Conservation (phyloP, 2,797 vertebrate species). For the Neostethus bicornis region DNA sequence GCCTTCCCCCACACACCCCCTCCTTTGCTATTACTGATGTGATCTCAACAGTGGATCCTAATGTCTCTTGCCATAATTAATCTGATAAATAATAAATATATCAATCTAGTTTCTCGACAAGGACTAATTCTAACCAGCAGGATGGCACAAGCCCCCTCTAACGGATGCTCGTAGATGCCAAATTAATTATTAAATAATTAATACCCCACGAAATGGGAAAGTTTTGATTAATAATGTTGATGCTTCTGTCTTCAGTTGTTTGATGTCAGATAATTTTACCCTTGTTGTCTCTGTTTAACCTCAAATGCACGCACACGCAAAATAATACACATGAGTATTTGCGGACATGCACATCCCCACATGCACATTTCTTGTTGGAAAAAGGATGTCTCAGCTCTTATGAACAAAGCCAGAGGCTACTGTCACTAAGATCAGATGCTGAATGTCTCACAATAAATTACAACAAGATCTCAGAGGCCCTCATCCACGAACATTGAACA, state of each 20-base stretch:
- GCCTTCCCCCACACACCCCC: slow-evolving; percentile 39
- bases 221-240: slow-evolving; percentile 99
- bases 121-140: slow-evolving; percentile 99
- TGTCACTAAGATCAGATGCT: slow-evolving; percentile 90
- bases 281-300: slow-evolving; percentile 58
- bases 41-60: slow-evolving; percentile 86
- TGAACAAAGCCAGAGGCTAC: slow-evolving; percentile 89
- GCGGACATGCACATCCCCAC: slow-evolving; percentile 4
- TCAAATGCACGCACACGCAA: slow-evolving; percentile 25
- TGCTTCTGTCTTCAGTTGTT: slow-evolving; percentile 91
- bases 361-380: slow-evolving; percentile 35
- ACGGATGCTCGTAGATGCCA: slow-evolving; percentile 92
- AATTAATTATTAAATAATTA: slow-evolving; percentile 99
- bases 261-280: slow-evolving; percentile 94
- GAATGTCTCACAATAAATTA: slow-evolving; percentile 93
- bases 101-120: slow-evolving; percentile 99
- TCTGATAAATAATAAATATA: slow-evolving; percentile 99
- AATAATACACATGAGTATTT: slow-evolving; percentile 4
- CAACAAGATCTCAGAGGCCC: slow-evolving; percentile 86
- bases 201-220: slow-evolving; percentile 98
- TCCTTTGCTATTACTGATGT: slow-evolving; percentile 70
- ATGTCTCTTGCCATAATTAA: slow-evolving; percentile 96
- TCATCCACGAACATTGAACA: slow-evolving; percentile 78
- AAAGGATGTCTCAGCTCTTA: slow-evolving; percentile 61
- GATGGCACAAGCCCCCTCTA: slow-evolving; percentile 92